Conservation (phyloP, 2,113 vertebrate species). For the Noturus placidus region DNA sequence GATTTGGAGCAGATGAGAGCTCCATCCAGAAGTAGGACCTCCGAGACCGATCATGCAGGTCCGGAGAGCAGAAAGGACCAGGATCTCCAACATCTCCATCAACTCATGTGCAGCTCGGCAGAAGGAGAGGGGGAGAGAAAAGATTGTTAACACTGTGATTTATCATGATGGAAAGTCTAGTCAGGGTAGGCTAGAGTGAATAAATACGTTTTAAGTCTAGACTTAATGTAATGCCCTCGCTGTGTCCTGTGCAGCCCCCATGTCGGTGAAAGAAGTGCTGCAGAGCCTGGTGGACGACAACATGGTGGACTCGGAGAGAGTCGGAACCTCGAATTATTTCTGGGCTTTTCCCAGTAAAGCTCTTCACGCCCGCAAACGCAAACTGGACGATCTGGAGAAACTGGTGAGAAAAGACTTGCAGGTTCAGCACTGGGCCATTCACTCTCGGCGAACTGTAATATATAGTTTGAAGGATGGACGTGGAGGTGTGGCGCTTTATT, state of each 20-base stretch:
- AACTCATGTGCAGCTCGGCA: no score
- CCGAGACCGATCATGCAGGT: no score
- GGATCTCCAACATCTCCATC: no score
- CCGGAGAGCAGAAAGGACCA: no score
- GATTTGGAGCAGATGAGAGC: no score
- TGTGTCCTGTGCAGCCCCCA: conserved; percentile 73
- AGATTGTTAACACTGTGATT: no score
- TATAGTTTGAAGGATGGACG: neutral
- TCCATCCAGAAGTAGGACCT: no score
- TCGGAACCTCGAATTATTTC: conserved; percentile 97
- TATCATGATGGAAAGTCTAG: no score
- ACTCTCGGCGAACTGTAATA: neutral
- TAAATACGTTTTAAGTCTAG: no score
- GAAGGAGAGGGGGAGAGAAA: no score
- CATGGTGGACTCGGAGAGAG: conserved; percentile 92
- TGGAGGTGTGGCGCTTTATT: neutral
- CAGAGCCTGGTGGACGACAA: conserved; percentile 96
- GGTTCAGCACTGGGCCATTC: neutral
- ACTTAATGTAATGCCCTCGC: no score
- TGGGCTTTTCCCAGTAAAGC: conserved; percentile 99
- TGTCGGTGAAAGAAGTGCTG: conserved; percentile 95
- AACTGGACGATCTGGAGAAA: conserved; percentile 80
- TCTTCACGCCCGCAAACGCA: conserved; percentile 80
- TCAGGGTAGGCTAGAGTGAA: no score
- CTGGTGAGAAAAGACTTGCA: conserved; percentile 75